Evolutionary conservation across 2,113 vertebrate species (phyloP).

Genomic region (Indri indri): DNA sequence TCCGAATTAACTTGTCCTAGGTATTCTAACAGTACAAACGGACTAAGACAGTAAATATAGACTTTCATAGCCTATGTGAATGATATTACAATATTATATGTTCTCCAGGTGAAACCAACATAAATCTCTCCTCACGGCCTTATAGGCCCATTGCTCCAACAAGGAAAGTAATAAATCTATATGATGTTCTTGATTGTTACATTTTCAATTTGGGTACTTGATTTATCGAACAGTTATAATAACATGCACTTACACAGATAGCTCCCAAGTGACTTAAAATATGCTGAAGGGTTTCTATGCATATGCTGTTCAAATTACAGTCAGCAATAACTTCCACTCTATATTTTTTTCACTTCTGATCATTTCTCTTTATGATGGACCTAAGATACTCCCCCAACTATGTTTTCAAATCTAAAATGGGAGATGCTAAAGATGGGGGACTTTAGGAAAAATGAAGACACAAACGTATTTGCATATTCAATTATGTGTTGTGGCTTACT

Average conservation of each 20-base stretch:
- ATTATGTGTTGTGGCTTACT: fast-evolving
- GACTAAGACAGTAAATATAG: background rate
- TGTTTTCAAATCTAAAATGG: background rate
- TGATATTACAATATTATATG: background rate
- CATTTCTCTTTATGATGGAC: too few relatives aligned
- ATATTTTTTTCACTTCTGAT: background rate
- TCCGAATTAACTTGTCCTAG: background rate
- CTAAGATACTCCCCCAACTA: background rate
- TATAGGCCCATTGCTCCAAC: background rate
- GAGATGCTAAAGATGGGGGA: fast-evolving
- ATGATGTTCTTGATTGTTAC: background rate
- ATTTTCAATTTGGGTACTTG: background rate
- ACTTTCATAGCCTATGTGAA: background rate
- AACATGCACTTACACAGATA: background rate
- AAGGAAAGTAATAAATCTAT: background rate
- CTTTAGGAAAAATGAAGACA: background rate
- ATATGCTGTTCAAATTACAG: background rate
- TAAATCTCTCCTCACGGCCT: background rate
- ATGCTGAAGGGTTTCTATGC: background rate
- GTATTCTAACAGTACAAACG: background rate
- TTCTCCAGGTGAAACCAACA: background rate
- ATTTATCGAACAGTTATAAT: background rate
- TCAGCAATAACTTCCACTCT: background rate
- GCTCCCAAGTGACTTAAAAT: background rate
- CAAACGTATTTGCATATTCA: fast-evolving